These are phyloP conservation scores for Parambassis ranga DNA, from an alignment of 2,797 vertebrate species.

Conservation along the genomic window DNA sequence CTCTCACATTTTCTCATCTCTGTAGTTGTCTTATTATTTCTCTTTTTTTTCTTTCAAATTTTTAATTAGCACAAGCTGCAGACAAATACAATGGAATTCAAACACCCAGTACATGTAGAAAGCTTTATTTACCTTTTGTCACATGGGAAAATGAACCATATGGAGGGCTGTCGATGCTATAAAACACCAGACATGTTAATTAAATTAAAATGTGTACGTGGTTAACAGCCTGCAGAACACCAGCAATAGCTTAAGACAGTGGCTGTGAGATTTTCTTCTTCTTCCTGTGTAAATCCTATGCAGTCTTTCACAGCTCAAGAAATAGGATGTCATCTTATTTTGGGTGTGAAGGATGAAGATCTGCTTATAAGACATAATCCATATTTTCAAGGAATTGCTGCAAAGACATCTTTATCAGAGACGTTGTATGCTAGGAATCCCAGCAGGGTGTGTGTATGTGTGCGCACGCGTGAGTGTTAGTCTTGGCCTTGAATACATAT, in stretches of 20 bases:
- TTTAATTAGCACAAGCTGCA: conserved; percentile 26
- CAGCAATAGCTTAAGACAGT: neutral
- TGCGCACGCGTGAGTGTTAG: neutral
- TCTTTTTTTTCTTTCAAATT: neutral
- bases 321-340: conserved; percentile 1
- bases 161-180: conserved; percentile 3
- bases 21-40: neutral
- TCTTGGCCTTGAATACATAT: conserved; percentile 40
- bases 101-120: neutral
- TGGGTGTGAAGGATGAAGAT: conserved; percentile 23
- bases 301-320: neutral
- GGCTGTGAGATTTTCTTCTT: conserved; percentile 17
- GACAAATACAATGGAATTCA: neutral
- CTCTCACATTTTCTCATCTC: neutral
- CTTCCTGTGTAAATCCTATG: neutral
- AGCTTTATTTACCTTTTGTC: conserved; percentile 35
- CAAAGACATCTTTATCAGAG: neutral
- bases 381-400: conserved; percentile 7
- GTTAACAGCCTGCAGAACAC: conserved; percentile 9
- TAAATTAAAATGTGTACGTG: conserved; percentile 7
- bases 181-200: conserved; percentile 7
- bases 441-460: neutral
- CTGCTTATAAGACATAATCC: neutral
- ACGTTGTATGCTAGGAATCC: neutral
- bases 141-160: conserved; percentile 11